Conservation (phyloP, 92 coral and sea anemone species). For the Scolanthus callimorphus region DNA sequence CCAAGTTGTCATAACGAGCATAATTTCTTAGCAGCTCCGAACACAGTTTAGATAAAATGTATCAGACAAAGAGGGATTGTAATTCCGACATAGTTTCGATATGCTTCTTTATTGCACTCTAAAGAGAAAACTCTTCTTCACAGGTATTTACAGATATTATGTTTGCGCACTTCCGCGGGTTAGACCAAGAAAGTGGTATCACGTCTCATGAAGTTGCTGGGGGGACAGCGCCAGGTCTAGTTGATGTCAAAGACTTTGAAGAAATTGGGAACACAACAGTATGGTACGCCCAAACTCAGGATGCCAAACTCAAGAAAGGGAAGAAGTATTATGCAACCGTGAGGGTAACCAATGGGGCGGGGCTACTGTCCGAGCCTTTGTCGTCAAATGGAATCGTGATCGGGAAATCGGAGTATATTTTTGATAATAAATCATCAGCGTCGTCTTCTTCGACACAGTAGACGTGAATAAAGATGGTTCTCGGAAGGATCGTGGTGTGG, state of each 20-base stretch:
- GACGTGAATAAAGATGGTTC: conserved; percentile 76
- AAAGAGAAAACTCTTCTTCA: too few relatives aligned
- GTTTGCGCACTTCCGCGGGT: conserved; percentile 61
- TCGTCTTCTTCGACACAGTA: conserved; percentile 97
- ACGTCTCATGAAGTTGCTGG: conserved; percentile 55
- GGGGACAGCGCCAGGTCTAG: conserved; percentile 50
- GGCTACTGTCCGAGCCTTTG: conserved; percentile 38
- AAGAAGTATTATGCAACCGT: conserved; percentile 60
- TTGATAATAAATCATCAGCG: conserved; percentile 71
- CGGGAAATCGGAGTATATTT: conserved; percentile 62
- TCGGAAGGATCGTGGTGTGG: conserved; percentile 91
- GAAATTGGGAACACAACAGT: conserved; percentile 54
- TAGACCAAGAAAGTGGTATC: conserved; percentile 58
- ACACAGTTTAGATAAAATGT: too few relatives aligned
- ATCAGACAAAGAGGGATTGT: too few relatives aligned
- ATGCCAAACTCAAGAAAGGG: conserved; percentile 37
- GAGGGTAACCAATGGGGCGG: conserved; percentile 63
- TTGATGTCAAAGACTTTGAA: conserved; percentile 55
- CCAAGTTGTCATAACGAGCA: too few relatives aligned
- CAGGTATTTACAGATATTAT: conserved; percentile 55
- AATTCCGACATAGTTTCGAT: too few relatives aligned
- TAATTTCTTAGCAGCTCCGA: too few relatives aligned
- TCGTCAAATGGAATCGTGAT: conserved; percentile 65
- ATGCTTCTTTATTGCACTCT: too few relatives aligned
- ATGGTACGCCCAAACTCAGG: conserved; percentile 45